Evolutionary conservation across 2,888 invertebrate species (phyloP).

Genomic region (Archaeoteleia sp.): DNA sequence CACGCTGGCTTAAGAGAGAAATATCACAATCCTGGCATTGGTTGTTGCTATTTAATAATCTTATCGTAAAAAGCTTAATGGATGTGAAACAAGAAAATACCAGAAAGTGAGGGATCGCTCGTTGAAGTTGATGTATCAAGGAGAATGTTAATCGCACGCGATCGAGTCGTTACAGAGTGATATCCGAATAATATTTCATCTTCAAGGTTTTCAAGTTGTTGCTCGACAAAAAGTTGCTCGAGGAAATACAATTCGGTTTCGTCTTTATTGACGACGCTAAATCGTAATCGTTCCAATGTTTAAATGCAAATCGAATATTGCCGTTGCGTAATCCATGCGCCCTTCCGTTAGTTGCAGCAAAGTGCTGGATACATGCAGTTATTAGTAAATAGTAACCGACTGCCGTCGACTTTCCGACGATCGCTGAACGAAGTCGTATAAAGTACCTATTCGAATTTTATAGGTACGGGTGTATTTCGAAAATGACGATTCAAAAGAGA

Average conservation of each 20-base stretch:
- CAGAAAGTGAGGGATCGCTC: constrained; percentile 44
- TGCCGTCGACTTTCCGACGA: not conserved
- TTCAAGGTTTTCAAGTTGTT: constrained; percentile 45
- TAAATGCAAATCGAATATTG: not conserved
- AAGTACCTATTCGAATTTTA: no score
- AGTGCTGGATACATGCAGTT: not conserved
- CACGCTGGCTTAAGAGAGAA: constrained; percentile 21
- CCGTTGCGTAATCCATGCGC: not conserved
- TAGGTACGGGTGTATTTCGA: not conserved
- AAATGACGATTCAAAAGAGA: not conserved
- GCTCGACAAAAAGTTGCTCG: constrained; percentile 39
- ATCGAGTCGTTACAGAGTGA: constrained; percentile 67
- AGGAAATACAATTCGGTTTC: constrained; percentile 24
- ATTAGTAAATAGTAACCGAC: no score
- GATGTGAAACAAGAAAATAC: constrained; percentile 45
- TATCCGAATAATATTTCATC: constrained; percentile 65
- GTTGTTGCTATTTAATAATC: constrained; percentile 38
- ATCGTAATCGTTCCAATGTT: not conserved
- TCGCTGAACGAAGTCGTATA: not conserved
- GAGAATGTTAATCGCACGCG: constrained; percentile 67
- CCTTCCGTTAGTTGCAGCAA: not conserved
- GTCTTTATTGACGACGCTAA: constrained; percentile 25
- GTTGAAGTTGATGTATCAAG: constrained; percentile 57
- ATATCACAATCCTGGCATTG: constrained; percentile 9
- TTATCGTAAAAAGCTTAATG: constrained; percentile 41